A percentile compares a stretch with the other conserved stretches of the same genome.
These are phyloP conservation scores for Trematomus bernacchii DNA, from an alignment of 2,797 vertebrate genomes.

Conservation along the genomic window DNA sequence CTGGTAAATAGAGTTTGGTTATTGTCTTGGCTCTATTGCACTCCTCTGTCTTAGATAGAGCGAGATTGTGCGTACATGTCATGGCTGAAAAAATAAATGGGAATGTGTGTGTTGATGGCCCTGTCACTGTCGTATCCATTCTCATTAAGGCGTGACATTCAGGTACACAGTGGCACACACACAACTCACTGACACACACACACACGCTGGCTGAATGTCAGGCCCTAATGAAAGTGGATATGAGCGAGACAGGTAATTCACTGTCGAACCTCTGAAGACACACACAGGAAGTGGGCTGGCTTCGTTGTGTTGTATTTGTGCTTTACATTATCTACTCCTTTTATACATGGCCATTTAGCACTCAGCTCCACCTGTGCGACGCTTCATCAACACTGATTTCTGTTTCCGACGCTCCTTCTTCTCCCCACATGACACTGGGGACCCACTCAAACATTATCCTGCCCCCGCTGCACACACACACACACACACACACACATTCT, in stretches of 20 bases:
- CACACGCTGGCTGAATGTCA: slow-evolving; percentile 79
- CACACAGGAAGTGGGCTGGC: slow-evolving; percentile 24
- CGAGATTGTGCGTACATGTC: slow-evolving; percentile 46
- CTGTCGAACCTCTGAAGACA: slow-evolving; percentile 59
- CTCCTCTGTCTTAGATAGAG: slow-evolving; percentile 58
- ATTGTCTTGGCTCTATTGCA: slow-evolving; percentile 77
- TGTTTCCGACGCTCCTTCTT: slow-evolving; percentile 8
- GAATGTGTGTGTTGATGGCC: slow-evolving; percentile 62
- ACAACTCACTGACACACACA: neutral
- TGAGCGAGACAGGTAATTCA: slow-evolving; percentile 73
- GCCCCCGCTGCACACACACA: neutral
- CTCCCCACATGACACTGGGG: slow-evolving; percentile 22
- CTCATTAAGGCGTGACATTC: slow-evolving; percentile 81
- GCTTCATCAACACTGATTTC: slow-evolving; percentile 36
- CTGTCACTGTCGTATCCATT: slow-evolving; percentile 79
- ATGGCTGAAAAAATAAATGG: slow-evolving; percentile 13
- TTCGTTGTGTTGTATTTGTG: slow-evolving; percentile 43
- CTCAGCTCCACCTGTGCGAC: neutral
- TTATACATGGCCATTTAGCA: slow-evolving; percentile 53
- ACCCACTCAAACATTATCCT: slow-evolving; percentile 25
- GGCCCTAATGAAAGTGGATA: slow-evolving; percentile 83
- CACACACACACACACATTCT: neutral
- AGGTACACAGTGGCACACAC: slow-evolving; percentile 52
- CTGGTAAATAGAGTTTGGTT: slow-evolving; percentile 80
- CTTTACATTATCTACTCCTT: slow-evolving; percentile 54